Percentiles rank a stretch among this genome's conserved stretches.
These are phyloP conservation scores for Cyrtonyx montezumae DNA, from an alignment of 2,113 vertebrate genomes.

Conservation along the genomic window DNA sequence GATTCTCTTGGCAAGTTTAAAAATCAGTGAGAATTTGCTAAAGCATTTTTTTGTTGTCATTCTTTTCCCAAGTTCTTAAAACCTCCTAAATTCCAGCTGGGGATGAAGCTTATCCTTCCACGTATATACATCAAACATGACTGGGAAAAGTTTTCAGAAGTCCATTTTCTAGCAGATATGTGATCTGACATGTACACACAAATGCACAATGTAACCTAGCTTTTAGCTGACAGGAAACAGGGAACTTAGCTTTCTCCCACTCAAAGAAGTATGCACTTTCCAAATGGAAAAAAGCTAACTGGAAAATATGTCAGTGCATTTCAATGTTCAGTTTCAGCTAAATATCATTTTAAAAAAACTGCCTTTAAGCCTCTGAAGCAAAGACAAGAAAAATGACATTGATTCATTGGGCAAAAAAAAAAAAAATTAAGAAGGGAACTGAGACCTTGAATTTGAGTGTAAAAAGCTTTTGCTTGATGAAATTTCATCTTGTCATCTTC, in stretches of 20 bases:
- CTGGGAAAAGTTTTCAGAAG: neutral
- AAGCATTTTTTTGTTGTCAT: neutral
- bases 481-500: neutral
- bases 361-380: neutral
- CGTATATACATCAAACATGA: too few relatives aligned
- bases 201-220: neutral
- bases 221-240: neutral
- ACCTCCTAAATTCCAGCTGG: neutral
- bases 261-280: neutral
- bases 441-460: neutral
- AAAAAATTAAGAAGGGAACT: neutral
- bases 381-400: neutral
- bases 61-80: neutral
- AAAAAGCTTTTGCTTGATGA: neutral
- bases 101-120: neutral
- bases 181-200: neutral
- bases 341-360: neutral
- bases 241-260: neutral
- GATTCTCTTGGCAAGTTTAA: neutral
- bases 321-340: neutral
- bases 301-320: neutral
- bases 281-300: rapidly evolving
- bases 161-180: neutral
- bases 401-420: neutral
- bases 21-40: neutral